Evolutionary conservation across 2,888 invertebrate species (phyloP).

Genomic region (Pteria penguin): DNA sequence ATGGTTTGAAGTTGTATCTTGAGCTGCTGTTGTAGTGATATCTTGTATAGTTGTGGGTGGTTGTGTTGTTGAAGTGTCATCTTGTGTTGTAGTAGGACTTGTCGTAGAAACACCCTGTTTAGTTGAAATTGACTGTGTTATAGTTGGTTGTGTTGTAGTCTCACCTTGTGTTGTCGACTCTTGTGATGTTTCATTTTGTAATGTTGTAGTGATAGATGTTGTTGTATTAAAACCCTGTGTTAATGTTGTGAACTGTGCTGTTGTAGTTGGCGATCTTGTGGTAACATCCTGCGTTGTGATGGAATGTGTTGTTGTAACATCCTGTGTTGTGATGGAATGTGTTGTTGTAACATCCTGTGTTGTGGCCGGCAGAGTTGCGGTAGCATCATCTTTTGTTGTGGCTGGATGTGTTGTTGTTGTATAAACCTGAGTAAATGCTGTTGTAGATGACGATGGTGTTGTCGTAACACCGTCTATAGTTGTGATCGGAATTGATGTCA

Average conservation of each 20-base stretch:
- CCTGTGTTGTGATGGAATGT: too few relatives aligned
- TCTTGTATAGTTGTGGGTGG: neutral
- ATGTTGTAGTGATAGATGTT: neutral
- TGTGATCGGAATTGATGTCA: neutral
- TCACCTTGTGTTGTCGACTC: neutral
- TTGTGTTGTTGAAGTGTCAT: too few relatives aligned
- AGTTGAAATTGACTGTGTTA: too few relatives aligned
- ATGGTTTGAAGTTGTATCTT: too few relatives aligned
- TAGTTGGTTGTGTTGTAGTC: neutral
- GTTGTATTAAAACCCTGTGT: neutral
- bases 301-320: too few relatives aligned
- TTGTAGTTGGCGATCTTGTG: too few relatives aligned
- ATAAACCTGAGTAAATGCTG: too few relatives aligned
- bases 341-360: too few relatives aligned
- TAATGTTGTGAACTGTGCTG: neutral
- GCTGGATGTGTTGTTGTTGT: neutral
- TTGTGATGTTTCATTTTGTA: neutral
- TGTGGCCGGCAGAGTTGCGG: neutral
- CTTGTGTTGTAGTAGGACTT: too few relatives aligned
- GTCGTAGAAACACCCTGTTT: too few relatives aligned
- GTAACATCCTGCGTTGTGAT: too few relatives aligned
- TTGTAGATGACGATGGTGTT: neutral
- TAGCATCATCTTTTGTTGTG: neutral
- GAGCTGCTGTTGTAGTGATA: too few relatives aligned
- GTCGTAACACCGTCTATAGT: neutral